phyloP scores from a whole-genome alignment of 92 coral and sea anemone species.

The Epizoanthus stellaris region DNA sequence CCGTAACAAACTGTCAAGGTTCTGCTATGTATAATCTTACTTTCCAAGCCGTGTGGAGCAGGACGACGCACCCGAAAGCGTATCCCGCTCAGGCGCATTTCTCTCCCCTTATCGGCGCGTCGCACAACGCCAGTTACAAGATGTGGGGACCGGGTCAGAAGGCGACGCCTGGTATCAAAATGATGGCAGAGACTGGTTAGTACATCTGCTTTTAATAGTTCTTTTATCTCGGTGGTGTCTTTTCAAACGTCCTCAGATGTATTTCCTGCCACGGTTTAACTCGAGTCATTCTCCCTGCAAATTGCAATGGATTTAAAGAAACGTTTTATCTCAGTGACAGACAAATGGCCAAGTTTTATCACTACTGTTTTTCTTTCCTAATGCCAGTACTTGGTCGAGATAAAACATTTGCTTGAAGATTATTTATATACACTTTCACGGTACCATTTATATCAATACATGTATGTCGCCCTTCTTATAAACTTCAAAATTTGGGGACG shows the following conservation, averaged over 20 bases:
- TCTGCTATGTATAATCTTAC: constrained; percentile 25
- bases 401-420: no score
- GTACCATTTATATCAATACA: no score
- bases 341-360: no score
- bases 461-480: no score
- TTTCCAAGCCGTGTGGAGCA: constrained; percentile 41
- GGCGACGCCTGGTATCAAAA: constrained; percentile 20
- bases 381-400: no score
- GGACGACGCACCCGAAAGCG: constrained; percentile 12
- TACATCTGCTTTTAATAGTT: not conserved
- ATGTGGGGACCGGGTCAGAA: constrained; percentile 47
- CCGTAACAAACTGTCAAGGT: constrained; percentile 4
- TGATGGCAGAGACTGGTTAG: constrained; percentile 43
- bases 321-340: no score
- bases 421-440: no score
- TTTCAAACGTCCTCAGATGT: no score
- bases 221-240: not conserved
- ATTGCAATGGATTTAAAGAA: no score
- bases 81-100: constrained; percentile 41
- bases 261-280: not conserved
- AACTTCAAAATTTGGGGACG: no score
- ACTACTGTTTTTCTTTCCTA: no score
- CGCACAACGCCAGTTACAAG: constrained; percentile 37
- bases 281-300: not conserved
- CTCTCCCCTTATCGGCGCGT: constrained; percentile 46